These are phyloP conservation scores for Lerema accius DNA, from an alignment of 1,140 invertebrate species.

Conservation along the genomic window DNA sequence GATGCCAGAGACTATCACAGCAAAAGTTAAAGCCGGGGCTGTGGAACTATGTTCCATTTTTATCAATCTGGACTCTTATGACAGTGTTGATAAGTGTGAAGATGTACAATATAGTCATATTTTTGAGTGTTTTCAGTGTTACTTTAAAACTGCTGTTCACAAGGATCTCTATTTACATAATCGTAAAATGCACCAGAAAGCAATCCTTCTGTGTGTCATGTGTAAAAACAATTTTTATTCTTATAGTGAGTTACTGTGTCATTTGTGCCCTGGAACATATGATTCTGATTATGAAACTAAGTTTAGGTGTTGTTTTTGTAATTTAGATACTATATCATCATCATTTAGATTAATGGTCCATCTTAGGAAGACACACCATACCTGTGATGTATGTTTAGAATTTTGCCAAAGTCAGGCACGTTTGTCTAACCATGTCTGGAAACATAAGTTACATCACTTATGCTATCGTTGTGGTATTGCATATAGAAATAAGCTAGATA, in stretches of 20 bases:
- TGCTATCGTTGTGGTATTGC: slow-evolving; percentile 93
- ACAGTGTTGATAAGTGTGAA: slow-evolving; percentile 81
- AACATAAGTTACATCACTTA: slow-evolving; percentile 92
- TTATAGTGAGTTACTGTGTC: slow-evolving; percentile 92
- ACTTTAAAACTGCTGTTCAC: slow-evolving; percentile 88
- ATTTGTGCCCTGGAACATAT: slow-evolving; percentile 91
- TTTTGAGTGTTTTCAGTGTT: slow-evolving; percentile 93
- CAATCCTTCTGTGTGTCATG: slow-evolving; percentile 91
- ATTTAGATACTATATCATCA: slow-evolving; percentile 88
- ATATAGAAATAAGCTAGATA: slow-evolving; percentile 93
- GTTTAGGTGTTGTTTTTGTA: slow-evolving; percentile 89
- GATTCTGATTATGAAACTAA: slow-evolving; percentile 85
- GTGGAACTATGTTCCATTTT: slow-evolving; percentile 84
- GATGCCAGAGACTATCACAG: slow-evolving; percentile 88
- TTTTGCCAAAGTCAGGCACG: slow-evolving; percentile 89
- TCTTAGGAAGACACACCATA: slow-evolving; percentile 90
- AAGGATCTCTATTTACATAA: slow-evolving; percentile 93
- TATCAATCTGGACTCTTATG: slow-evolving; percentile 89
- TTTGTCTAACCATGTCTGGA: slow-evolving; percentile 93
- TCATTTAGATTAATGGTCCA: slow-evolving; percentile 94
- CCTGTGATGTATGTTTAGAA: slow-evolving; percentile 93
- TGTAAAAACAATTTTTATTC: slow-evolving; percentile 93
- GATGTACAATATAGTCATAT: slow-evolving; percentile 83
- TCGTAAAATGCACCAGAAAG: slow-evolving; percentile 92
- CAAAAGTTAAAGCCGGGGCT: slow-evolving; percentile 86